Base-by-base conservation (phyloP, 1,140 invertebrate species). In the Drosophila setifemur region DNA sequence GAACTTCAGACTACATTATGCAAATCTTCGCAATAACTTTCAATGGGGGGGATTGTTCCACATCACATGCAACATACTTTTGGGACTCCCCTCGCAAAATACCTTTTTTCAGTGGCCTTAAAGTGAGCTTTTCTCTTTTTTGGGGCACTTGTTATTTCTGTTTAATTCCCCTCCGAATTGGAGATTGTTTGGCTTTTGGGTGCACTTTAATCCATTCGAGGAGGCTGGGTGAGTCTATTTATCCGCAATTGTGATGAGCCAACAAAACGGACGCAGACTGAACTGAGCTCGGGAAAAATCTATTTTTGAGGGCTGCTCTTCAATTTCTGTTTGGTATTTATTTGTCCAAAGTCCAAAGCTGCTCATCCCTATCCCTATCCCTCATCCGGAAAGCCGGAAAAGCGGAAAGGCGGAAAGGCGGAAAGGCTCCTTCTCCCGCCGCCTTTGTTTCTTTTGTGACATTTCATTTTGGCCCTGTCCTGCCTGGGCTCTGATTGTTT, bases 401-500 rank as follows among this genome's bases (percentile, higher is more conserved):
- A 28, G 1, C 12, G 4, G 8, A 23, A 47, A 9, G n/a, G n/a
- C n/a, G n/a, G n/a, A n/a, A n/a, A n/a, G n/a, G n/a, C n/a, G n/a
- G 43, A 2, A 31, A 4, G 4, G 5, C 11, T 16, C 6, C 29
- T 33, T 28, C 48, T 44, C 47, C 11, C 35, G 48, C 43, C 16
- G 9, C 50, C 25, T 50, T 69, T 52, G 53, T 45, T 63, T 55
- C 47, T 5, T 39, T 55, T 45, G 14, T 64, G 60, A 63, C 60
- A 64, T 48, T 64, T 64, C 16, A 53, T 53, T 42, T 29, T 16
- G 18, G n/a, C 19, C 52, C 25, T 61, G 50, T 19, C 45, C 48
- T 69, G 11, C 14, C 33, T 48, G 28, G 29, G 12, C 16, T 64
- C 42, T 74, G 76, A 81, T 79, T 81, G 71, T 82, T 81, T 70